Conservation (phyloP, 2,113 vertebrate species). For the Pygoscelis adeliae region DNA sequence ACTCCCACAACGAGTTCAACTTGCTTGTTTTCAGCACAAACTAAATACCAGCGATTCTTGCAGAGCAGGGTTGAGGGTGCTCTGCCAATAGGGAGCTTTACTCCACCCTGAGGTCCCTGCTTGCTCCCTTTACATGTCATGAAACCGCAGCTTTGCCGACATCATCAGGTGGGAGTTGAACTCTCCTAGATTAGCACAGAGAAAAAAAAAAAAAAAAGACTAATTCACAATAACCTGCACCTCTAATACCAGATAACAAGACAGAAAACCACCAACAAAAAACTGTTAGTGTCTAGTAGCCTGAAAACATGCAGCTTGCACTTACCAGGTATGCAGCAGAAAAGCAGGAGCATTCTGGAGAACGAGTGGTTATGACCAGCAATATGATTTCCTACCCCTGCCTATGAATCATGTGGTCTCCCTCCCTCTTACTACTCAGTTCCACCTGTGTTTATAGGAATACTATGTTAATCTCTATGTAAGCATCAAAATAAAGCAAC, state of each 20-base stretch:
- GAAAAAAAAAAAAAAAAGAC: neutral
- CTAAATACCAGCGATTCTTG: neutral
- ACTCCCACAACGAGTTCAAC: neutral
- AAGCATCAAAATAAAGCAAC: constrained; percentile 6
- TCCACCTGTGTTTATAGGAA: constrained; percentile 42
- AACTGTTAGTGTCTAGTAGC: neutral
- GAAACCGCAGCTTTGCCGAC: neutral
- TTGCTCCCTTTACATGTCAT: neutral
- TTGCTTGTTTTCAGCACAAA: neutral
- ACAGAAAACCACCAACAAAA: neutral
- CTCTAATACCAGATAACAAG: neutral
- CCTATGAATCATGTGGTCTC: neutral
- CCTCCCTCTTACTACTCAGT: neutral
- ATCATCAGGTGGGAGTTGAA: neutral
- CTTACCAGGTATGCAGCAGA: neutral
- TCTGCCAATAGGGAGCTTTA: neutral
- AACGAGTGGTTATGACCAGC: neutral
- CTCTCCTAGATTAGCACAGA: neutral
- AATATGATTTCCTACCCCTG: neutral
- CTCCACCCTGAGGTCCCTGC: constrained; percentile 37
- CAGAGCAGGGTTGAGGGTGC: neutral
- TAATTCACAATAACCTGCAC: neutral
- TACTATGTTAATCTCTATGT: neutral
- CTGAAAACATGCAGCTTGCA: fast-evolving
- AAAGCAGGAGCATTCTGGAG: neutral